These are phyloP conservation scores for Sympetrum striolatum DNA, from an alignment of 2,888 invertebrate genomes.

Conservation along the genomic window DNA sequence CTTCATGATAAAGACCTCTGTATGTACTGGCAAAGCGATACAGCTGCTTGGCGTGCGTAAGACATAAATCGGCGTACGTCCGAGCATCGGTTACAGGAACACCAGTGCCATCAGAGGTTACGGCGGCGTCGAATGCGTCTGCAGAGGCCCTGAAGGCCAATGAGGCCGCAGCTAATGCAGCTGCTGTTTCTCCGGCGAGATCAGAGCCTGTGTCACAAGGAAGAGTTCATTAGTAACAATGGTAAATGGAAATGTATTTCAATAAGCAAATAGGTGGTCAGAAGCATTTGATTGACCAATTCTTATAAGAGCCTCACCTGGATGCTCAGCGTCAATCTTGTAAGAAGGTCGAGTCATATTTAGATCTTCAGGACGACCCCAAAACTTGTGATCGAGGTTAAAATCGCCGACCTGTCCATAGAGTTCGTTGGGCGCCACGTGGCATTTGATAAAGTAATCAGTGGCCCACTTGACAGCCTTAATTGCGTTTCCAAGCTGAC, in stretches of 20 bases:
- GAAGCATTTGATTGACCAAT: no score
- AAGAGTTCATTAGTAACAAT: no score
- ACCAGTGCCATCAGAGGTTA: conserved; percentile 64
- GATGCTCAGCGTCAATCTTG: conserved; percentile 64
- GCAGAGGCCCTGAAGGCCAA: conserved; percentile 60
- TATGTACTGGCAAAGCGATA: conserved; percentile 63
- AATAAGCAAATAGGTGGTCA: no score
- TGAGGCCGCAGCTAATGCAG: conserved; percentile 65
- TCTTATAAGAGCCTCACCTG: conserved; percentile 56
- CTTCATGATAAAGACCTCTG: conserved; percentile 63
- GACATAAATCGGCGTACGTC: conserved; percentile 59
- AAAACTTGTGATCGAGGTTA: conserved; percentile 64
- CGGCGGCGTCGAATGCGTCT: conserved; percentile 63
- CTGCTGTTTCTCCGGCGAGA: conserved; percentile 67
- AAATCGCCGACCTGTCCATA: conserved; percentile 68
- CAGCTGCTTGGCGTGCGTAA: conserved; percentile 62
- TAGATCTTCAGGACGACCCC: conserved; percentile 70
- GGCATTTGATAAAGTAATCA: conserved; percentile 68
- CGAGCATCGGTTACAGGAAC: conserved; percentile 60
- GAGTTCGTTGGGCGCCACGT: conserved; percentile 61
- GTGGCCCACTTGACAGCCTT: conserved; percentile 66
- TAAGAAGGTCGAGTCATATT: conserved; percentile 65
- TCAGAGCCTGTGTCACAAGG: conserved; percentile 61
- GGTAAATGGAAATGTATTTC: no score
- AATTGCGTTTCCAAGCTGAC: conserved; percentile 60